These are phyloP conservation scores for Delichon dasypus DNA, from an alignment of 2,797 vertebrate genomes.

Conservation along the genomic window DNA sequence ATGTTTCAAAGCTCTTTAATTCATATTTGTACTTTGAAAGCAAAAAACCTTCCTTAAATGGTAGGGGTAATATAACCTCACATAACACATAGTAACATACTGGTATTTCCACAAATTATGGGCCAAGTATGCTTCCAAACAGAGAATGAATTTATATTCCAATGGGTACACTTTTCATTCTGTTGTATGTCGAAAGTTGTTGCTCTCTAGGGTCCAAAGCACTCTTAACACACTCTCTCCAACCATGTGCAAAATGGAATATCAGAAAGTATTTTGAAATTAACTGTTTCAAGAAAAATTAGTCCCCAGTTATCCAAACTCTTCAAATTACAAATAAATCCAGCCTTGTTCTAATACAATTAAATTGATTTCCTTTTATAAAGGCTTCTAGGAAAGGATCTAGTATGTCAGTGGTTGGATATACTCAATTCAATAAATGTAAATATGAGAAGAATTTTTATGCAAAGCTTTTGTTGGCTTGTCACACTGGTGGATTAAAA, in stretches of 20 bases:
- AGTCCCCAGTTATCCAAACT: neutral
- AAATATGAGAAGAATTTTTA: constrained; percentile 57
- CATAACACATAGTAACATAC: neutral
- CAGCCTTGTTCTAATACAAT: neutral
- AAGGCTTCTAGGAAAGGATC: neutral
- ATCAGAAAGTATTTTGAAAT: constrained; percentile 43
- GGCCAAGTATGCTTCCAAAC: constrained; percentile 24
- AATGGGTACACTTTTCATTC: constrained; percentile 53
- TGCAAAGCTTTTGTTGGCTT: constrained; percentile 57
- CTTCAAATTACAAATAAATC: constrained; percentile 10
- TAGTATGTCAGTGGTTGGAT: neutral
- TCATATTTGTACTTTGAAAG: neutral
- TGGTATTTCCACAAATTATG: constrained; percentile 16
- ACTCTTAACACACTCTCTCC: constrained; percentile 59
- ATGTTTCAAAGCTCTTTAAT: neutral
- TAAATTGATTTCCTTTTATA: neutral
- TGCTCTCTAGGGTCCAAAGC: constrained; percentile 68
- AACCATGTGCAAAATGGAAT: constrained; percentile 44
- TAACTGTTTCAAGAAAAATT: constrained; percentile 46
- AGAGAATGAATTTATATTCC: constrained; percentile 53
- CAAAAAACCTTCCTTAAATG: neutral
- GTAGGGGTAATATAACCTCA: neutral
- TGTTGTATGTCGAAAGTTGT: constrained; percentile 61
- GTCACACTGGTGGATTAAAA: neutral
- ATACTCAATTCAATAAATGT: constrained; percentile 7